Evolutionary conservation across 2,888 invertebrate species (phyloP).

Genomic region (Serripes groenlandicus): DNA sequence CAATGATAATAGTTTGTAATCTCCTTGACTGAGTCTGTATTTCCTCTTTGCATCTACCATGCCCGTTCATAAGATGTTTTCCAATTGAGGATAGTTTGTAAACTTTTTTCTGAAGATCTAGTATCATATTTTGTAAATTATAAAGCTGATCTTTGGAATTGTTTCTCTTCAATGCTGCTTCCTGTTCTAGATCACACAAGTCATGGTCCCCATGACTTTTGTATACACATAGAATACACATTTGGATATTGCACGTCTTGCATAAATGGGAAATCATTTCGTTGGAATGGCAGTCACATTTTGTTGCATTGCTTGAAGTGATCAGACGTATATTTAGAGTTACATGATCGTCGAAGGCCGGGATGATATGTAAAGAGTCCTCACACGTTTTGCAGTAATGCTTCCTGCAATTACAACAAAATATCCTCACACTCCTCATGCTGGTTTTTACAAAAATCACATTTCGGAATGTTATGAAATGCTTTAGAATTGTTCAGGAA

Average conservation of each 20-base stretch:
- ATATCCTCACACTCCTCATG: slow-evolving; percentile 32
- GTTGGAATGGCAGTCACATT: slow-evolving; percentile 52
- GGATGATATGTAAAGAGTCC: slow-evolving; percentile 29
- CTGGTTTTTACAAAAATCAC: slow-evolving; percentile 51
- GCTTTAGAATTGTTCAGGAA: slow-evolving; percentile 26
- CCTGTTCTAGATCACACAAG: slow-evolving; percentile 17
- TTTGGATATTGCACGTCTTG: slow-evolving; percentile 43
- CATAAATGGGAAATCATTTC: slow-evolving; percentile 58
- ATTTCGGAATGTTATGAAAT: slow-evolving; percentile 10
- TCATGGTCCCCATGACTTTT: slow-evolving; percentile 54
- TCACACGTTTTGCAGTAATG: slow-evolving; percentile 58
- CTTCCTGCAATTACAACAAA: slow-evolving; percentile 65
- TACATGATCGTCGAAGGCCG: slow-evolving; percentile 56
- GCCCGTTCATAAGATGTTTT: not conserved
- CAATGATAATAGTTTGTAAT: slow-evolving; percentile 7
- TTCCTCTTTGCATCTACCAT: not conserved
- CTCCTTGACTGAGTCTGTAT: not conserved
- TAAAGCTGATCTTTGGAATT: not conserved
- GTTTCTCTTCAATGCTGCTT: not conserved
- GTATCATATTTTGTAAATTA: not conserved
- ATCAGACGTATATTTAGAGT: not conserved
- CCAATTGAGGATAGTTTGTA: not conserved
- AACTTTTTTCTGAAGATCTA: not conserved
- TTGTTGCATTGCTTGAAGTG: not conserved
- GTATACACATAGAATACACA: slow-evolving; percentile 63